Evolutionary conservation across 2,797 vertebrate genomes (phyloP).

Genomic region (Schizopygopsis malacanthus): DNA sequence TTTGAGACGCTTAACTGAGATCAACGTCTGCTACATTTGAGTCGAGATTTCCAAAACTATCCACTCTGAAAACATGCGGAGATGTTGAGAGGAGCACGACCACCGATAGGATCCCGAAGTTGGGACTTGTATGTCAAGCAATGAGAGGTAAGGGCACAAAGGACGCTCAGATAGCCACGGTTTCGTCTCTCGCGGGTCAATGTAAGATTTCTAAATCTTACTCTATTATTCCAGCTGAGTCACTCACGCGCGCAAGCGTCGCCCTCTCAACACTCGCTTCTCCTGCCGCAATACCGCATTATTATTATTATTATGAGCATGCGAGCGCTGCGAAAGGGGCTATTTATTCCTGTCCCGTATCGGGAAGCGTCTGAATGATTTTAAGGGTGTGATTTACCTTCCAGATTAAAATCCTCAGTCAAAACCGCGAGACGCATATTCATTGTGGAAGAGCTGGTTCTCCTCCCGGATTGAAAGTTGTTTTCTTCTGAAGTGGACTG

Average conservation of each 20-base stretch:
- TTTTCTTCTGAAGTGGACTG: not conserved
- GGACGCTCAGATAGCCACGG: not conserved
- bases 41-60: not conserved
- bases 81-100: conserved; percentile 72
- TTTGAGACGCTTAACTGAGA: not conserved
- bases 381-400: not conserved
- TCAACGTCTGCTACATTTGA: conserved; percentile 1
- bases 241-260: conserved; percentile 63
- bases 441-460: not conserved
- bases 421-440: not conserved
- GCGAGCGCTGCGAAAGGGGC: not conserved
- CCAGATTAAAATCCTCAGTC: not conserved
- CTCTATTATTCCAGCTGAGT: conserved; percentile 73
- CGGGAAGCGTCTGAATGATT: not conserved
- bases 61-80: conserved; percentile 57
- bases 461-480: not conserved
- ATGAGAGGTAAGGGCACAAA: conserved; percentile 75
- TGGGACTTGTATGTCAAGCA: conserved; percentile 71
- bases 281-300: conserved; percentile 69
- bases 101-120: conserved; percentile 68
- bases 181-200: not conserved
- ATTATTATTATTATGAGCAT: no score
- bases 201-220: not conserved
- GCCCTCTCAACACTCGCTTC: conserved; percentile 59
- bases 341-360: not conserved